Conservation (phyloP, 2,888 invertebrate genomes). For the Dryadula phaetusa region DNA sequence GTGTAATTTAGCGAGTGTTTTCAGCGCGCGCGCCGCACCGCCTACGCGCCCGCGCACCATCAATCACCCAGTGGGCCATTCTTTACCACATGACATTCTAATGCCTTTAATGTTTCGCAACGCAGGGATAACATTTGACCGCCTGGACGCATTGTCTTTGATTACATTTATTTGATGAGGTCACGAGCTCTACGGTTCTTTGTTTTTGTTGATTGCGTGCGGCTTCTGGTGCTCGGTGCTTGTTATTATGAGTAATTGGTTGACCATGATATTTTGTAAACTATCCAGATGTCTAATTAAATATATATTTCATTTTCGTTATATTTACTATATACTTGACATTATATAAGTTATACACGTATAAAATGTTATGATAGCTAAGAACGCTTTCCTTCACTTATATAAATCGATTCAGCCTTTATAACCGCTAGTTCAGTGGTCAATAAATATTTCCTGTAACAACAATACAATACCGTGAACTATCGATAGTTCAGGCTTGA, state of each 20-base stretch:
- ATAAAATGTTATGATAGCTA: conserved; percentile 17
- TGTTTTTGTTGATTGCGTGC: conserved; percentile 46
- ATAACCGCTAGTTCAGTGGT: conserved; percentile 52
- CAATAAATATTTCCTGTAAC: conserved; percentile 72
- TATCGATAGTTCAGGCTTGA: conserved; percentile 52
- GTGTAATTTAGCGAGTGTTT: conserved; percentile 73
- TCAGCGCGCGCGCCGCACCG: conserved; percentile 65
- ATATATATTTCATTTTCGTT: not conserved
- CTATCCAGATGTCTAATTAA: not conserved
- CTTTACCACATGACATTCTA: conserved; percentile 76
- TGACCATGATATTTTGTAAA: conserved; percentile 8
- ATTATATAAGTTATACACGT: conserved; percentile 11
- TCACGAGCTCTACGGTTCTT: conserved; percentile 47
- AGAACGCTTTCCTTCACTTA: conserved; percentile 36
- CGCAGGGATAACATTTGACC: conserved; percentile 69
- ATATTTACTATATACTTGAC: not conserved
- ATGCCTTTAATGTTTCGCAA: conserved; percentile 70
- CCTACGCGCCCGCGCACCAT: conserved; percentile 66
- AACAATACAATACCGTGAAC: conserved; percentile 62
- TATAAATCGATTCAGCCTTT: conserved; percentile 49
- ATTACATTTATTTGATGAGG: conserved; percentile 51
- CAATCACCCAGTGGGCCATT: conserved; percentile 71
- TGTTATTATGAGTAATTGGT: conserved; percentile 28
- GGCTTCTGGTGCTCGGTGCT: conserved; percentile 39
- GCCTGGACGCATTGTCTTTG: conserved; percentile 53